Conservation (phyloP, 2,113 vertebrate genomes). For the Protomyctophum bolini region DNA sequence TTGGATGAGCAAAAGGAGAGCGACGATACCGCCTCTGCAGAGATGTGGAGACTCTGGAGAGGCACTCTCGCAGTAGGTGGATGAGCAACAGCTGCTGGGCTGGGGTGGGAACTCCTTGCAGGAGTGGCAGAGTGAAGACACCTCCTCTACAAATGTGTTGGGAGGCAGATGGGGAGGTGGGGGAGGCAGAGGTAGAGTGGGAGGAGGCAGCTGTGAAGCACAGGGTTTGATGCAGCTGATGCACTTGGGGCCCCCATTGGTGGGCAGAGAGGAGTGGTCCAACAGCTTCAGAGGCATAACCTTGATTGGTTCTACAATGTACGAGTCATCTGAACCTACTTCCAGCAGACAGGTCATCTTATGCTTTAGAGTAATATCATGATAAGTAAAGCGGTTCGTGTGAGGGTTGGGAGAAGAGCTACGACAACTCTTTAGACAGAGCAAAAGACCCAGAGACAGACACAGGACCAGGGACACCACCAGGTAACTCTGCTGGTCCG, state of each 20-base stretch:
- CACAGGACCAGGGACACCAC: conserved; percentile 89
- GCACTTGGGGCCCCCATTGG: conserved; percentile 84
- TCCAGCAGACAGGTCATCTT: conserved; percentile 90
- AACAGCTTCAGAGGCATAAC: conserved; percentile 84
- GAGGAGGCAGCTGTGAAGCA: conserved; percentile 79
- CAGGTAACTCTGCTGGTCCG: conserved; percentile 93
- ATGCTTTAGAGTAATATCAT: conserved; percentile 95
- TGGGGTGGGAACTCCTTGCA: too few relatives aligned
- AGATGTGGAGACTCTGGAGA: too few relatives aligned
- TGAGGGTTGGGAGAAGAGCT: conserved; percentile 73
- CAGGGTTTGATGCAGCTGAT: conserved; percentile 80
- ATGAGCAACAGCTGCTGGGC: too few relatives aligned
- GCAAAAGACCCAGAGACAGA: conserved; percentile 86
- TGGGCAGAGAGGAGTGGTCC: conserved; percentile 68
- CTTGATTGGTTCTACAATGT: conserved; percentile 98
- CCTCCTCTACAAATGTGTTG: conserved; percentile 71
- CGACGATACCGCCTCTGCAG: not conserved
- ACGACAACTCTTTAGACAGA: conserved; percentile 91
- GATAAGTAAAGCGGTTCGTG: conserved; percentile 89
- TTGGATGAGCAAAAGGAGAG: conserved; percentile 83
- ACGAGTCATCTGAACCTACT: conserved; percentile 96
- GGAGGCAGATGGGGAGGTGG: conserved; percentile 80
- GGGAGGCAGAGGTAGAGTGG: conserved; percentile 78
- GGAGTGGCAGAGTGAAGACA: not conserved
- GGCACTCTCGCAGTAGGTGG: too few relatives aligned